Evolutionary conservation across 2,113 vertebrate species (phyloP).

Genomic region (Anguilla japonica): DNA sequence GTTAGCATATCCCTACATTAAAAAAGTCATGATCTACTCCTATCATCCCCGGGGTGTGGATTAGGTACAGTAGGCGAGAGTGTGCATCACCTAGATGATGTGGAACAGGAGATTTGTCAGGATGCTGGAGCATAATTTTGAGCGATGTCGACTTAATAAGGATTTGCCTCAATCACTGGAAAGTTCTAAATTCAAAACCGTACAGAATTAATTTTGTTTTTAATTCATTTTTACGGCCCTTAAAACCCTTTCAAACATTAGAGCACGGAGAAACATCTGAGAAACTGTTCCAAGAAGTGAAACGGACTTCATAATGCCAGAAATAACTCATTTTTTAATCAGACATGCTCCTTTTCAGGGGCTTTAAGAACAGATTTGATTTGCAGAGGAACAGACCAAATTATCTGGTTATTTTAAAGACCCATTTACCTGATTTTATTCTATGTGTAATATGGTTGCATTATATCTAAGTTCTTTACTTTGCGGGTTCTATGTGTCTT

Average conservation of each 20-base stretch:
- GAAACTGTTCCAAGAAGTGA: neutral
- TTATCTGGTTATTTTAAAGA: too few relatives aligned
- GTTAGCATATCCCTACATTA: neutral
- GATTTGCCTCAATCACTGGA: constrained; percentile 3
- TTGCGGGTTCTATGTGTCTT: neutral
- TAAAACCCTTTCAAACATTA: constrained; percentile 6
- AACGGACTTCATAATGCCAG: neutral
- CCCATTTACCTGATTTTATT: neutral
- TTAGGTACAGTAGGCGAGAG: neutral
- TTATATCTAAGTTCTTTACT: neutral
- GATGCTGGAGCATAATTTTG: constrained; percentile 12
- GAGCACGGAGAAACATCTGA: neutral
- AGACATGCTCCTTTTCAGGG: neutral
- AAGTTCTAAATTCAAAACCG: constrained; percentile 13
- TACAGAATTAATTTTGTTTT: neutral
- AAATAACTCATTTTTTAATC: neutral
- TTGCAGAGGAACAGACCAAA: neutral
- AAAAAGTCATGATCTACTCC: neutral
- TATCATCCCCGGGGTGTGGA: constrained; percentile 1
- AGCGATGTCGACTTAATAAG: neutral
- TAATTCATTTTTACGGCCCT: neutral
- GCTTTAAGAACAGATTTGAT: neutral
- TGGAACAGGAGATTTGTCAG: constrained; percentile 2
- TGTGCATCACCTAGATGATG: neutral
- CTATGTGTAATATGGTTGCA: neutral